Base-by-base conservation (phyloP, 2,888 invertebrate genomes). In the Leptopterna dolabrata region DNA sequence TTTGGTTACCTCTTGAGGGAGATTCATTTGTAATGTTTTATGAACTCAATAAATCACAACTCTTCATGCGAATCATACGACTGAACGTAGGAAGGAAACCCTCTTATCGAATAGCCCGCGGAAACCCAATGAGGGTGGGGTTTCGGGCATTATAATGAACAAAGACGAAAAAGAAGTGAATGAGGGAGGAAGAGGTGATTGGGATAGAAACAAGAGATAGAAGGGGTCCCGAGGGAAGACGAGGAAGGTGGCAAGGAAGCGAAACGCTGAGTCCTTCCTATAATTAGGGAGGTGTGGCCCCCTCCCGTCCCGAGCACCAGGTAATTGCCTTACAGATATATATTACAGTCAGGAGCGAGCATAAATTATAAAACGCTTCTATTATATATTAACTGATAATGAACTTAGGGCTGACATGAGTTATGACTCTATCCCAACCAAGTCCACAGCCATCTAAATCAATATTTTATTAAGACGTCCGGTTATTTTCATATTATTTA, bases 371-470 rank as follows among this genome's bases (percentile, higher is more conserved):
- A 88, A 88, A 87, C 88, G 88, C 88, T 86, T 88, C 86, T 87
- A 88, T 88, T 88, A 88, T 88, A 88, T 88, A 88, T 88, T 88
- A 88, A 87, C 88, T 88, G 88, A 88, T 88, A 88, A 88, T 88
- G 88, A 88, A 88, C 88, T 88, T 86, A 88, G 88, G 76, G 63
- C 85, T 71, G 82, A 78, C 87, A 86, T 88, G 88, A 63, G 86
- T 87, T 87, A 88, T 88, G 88, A 87, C 88, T 88, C 87, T 88
- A 88, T 88, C 88, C 86, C 24, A 47, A 71, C 43, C 80, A 36
- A 87, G 76, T 87, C 85, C 87, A 73, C 82, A 51, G 88, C 41
- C 85, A 84, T 87, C 87, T 87, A 87, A 87, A 87, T 87, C 87
- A 84, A 87, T 87, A 87, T 87, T 87, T 87, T 87, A 87, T 87